phyloP scores from a whole-genome alignment of 2,888 invertebrate genomes.

The Chloroclystis v-ata region DNA sequence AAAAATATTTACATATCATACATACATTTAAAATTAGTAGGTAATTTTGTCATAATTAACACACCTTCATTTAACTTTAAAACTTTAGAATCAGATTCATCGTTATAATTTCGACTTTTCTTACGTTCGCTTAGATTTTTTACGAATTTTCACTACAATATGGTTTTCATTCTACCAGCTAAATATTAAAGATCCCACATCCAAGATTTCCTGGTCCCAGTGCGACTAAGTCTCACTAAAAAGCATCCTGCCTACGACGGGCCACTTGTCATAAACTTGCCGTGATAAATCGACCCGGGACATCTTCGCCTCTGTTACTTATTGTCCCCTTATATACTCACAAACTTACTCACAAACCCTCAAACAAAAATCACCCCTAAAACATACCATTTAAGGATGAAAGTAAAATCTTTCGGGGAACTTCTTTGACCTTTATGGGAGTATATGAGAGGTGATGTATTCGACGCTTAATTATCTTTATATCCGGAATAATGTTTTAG shows the following conservation, averaged over 20 bases:
- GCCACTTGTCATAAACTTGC: constrained; percentile 72
- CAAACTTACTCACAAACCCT: constrained; percentile 19
- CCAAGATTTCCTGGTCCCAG: constrained; percentile 26
- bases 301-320: constrained; percentile 68
- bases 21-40: too few species aligned
- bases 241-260: constrained; percentile 68
- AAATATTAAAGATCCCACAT: constrained; percentile 3
- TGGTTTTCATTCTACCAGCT: too few species aligned
- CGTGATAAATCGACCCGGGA: constrained; percentile 70
- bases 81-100: too few species aligned
- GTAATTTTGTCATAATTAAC: too few species aligned
- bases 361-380: constrained; percentile 30
- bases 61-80: too few species aligned
- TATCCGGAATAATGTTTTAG: constrained; percentile 35
- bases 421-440: constrained; percentile 36
- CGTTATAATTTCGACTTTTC: too few species aligned
- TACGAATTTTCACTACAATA: too few species aligned
- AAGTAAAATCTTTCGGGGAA: too few species aligned
- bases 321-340: constrained; percentile 65
- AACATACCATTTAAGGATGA: rapidly evolving
- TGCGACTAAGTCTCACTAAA: constrained; percentile 53
- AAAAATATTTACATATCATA: too few species aligned
- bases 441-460: constrained; percentile 58
- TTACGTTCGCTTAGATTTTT: too few species aligned
- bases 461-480: constrained; percentile 61